phyloP scores from a whole-genome alignment of 2,113 vertebrate species.

The Puffinus mauretanicus region DNA sequence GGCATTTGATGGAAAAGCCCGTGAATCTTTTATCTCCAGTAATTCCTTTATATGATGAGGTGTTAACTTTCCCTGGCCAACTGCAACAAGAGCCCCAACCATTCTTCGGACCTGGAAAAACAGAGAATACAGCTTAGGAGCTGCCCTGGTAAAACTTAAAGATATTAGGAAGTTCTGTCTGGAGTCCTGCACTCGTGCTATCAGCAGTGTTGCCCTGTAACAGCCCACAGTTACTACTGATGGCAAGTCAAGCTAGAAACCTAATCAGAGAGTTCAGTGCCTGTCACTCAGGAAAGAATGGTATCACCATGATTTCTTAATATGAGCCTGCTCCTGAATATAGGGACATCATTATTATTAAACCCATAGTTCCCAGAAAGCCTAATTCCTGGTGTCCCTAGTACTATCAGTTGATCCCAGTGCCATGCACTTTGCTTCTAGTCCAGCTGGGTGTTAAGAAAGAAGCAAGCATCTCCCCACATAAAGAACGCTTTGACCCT shows the following conservation, averaged over 20 bases:
- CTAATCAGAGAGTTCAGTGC: neutral
- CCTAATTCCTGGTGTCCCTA: neutral
- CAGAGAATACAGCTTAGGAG: neutral
- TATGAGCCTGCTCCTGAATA: neutral
- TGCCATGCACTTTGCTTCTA: neutral
- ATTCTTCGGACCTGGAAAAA: conserved; percentile 84
- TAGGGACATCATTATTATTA: neutral
- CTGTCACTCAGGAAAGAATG: neutral
- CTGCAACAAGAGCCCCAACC: conserved; percentile 84
- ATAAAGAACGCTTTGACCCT: neutral
- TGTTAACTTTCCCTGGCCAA: conserved; percentile 76
- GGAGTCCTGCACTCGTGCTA: neutral
- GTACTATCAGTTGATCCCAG: neutral
- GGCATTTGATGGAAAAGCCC: conserved; percentile 70
- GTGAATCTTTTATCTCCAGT: conserved; percentile 74
- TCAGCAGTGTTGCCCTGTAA: neutral
- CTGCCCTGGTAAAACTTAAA: neutral
- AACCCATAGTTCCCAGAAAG: neutral
- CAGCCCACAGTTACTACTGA: neutral
- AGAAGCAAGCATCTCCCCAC: neutral
- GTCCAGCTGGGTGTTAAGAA: neutral
- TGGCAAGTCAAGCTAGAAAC: neutral
- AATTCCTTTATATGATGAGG: conserved; percentile 74
- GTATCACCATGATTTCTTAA: neutral
- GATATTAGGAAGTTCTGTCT: too few relatives aligned